A percentile compares a stretch with the other conserved stretches of the same genome.
phyloP scores from a whole-genome alignment of 1,140 invertebrate species.

The Eumaeus atala region DNA sequence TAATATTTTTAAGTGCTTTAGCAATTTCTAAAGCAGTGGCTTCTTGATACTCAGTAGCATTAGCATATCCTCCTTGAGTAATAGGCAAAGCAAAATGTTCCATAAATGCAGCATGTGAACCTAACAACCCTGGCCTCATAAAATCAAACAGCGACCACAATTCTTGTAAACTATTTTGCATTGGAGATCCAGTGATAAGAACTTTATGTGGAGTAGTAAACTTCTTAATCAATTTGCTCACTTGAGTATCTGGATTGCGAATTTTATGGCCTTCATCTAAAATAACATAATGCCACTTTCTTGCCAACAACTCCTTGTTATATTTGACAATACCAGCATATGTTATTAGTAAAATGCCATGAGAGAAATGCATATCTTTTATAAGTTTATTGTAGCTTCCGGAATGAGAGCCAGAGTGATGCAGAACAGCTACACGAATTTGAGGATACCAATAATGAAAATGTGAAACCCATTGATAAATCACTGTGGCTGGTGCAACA shows the following conservation, averaged over 20 bases:
- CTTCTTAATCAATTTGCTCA: slow-evolving; percentile 81
- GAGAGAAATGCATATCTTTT: slow-evolving; percentile 68
- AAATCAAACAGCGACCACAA: slow-evolving; percentile 98
- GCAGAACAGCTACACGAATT: slow-evolving; percentile 88
- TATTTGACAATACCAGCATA: slow-evolving; percentile 77
- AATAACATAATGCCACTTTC: slow-evolving; percentile 95
- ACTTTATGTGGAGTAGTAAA: slow-evolving; percentile 90
- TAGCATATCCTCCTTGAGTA: slow-evolving; percentile 94
- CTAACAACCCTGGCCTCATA: slow-evolving; percentile 94
- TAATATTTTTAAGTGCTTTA: slow-evolving; percentile 89
- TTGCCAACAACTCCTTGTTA: slow-evolving; percentile 79
- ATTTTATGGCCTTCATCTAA: slow-evolving; percentile 99
- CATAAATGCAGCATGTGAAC: slow-evolving; percentile 91
- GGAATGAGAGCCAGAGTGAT: slow-evolving; percentile 86
- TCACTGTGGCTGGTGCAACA: slow-evolving; percentile 92
- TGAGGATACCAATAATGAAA: slow-evolving; percentile 95
- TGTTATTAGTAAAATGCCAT: slow-evolving; percentile 76
- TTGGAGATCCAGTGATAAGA: slow-evolving; percentile 91
- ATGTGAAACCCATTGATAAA: slow-evolving; percentile 97
- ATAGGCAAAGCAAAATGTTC: slow-evolving; percentile 94
- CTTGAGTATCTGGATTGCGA: slow-evolving; percentile 93
- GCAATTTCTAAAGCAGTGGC: slow-evolving; percentile 93
- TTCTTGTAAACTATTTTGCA: slow-evolving; percentile 98
- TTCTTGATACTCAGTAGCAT: slow-evolving; percentile 88
- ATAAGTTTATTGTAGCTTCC: slow-evolving; percentile 76